Evolutionary conservation across 2,797 vertebrate species (phyloP), one percentile per base, ranked within the genome.

Genomic region (Coregonus ussuriensis): DNA sequence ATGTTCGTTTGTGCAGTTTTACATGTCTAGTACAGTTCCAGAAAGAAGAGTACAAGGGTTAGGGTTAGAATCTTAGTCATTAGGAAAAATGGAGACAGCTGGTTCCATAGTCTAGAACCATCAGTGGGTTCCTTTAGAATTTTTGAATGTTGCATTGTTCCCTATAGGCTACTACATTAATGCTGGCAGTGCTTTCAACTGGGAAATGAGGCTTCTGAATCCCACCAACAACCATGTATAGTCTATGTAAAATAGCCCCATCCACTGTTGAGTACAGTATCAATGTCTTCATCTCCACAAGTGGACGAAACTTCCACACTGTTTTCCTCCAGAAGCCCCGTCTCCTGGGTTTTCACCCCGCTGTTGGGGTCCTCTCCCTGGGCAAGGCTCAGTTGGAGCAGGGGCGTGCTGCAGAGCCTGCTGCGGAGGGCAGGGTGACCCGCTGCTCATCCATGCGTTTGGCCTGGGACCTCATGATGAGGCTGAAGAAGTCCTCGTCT

Each of bases 381-480:
- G 66, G 52, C 52, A 2, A 75, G 77, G 71, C 85, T 94, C 71
- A 95, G 85, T 76, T 90, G 33, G 89, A 85, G 72, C 52, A 86
- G 18, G 86, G 80, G 76, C 86, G 89, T 79, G 91, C 89, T 77
- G 90, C 69, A 76, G 85, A 75, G 74, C 91, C 94, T 47, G 87
- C 84, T 71, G 85, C 70, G 15, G 94, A 93, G 4, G 97, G 97
- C 84, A 99, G 83, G 0, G 95, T 94, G 75, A 98, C 97, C 54
- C 98, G 95, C 74, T 99, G 98, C 82, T 99, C 98, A 62, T 99
- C 97, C 96, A 99, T 98, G 74, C 98, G 93, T 84, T 99, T 99
- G 0, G 95, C 97, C 92, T 99, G 97, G 0, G 97, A 97, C 77
- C 96, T 96, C 91, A 98, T 91, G 89, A 99, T 99, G 86, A 99